phyloP scores from a whole-genome alignment of 2,113 vertebrate species.

The Typhlomys cinereus region DNA sequence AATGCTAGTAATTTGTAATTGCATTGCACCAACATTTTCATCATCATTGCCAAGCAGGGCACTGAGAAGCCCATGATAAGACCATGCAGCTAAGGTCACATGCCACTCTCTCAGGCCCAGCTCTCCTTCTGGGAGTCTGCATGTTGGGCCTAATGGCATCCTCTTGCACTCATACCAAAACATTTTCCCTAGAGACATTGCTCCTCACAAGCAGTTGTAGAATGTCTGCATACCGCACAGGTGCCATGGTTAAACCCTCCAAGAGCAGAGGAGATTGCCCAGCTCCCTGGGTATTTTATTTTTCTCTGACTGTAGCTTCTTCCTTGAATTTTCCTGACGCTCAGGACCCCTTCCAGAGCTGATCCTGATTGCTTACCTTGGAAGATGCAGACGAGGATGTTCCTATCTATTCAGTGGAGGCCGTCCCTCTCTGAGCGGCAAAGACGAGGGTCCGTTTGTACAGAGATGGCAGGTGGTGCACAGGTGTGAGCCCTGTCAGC shows the following conservation, averaged over 20 bases:
- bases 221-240: background rate
- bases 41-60: too few species aligned
- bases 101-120: constrained; percentile 73
- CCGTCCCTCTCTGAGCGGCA: background rate
- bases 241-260: background rate
- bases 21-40: background rate
- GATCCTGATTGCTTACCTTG: background rate
- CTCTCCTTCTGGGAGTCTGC: constrained; percentile 67
- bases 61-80: too few species aligned
- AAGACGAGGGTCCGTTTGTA: background rate
- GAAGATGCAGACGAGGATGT: background rate
- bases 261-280: constrained; percentile 54
- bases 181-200: constrained; percentile 14
- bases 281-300: background rate
- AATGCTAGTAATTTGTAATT: constrained; percentile 7
- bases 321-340: background rate
- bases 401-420: background rate
- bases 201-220: background rate
- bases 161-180: constrained; percentile 11
- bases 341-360: background rate
- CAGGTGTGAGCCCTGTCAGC: background rate
- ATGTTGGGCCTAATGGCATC: constrained; percentile 54
- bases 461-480: background rate
- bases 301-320: background rate
- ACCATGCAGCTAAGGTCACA: background rate